Evolutionary conservation across 2,797 vertebrate genomes (phyloP), one percentile per base, ranked within the genome.

Genomic region (Luscinia megarhynchos): DNA sequence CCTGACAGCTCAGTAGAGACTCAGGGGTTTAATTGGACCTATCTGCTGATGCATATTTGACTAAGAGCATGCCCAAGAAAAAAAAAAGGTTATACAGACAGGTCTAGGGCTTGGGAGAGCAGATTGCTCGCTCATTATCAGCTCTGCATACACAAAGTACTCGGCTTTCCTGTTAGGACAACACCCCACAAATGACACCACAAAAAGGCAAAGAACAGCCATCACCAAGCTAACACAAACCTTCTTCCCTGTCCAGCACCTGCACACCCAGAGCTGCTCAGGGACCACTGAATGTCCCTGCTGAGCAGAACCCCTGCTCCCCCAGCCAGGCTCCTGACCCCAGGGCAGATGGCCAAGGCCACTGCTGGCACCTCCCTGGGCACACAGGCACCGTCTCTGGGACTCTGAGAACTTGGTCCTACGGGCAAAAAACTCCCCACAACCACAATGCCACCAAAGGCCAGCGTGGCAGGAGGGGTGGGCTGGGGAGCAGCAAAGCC

Each of bases 11-110:
- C 87, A 67, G 82, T 53, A 70, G 62, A 92, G 63, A 87, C 76
- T 88, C 45, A 6, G 46, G 58, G 32, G 51, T 93, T 95, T 95
- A 95, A 96, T 62, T 95, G 93, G 95, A 95, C 86, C 67, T 94
- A 89, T 85, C 62, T 78, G 78, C 79, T 79, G 70, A 81, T 81
- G 70, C n/a, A 22, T 64, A 84, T 78, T 93, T 90, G 86, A 93
- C 83, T 85, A 91, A 88, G 84, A 93, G 67, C 75, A 59, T 24
- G n/a, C 51, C 36, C 63, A 87, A 80, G 17, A 85, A 64, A 40
- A 57, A 48, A 27, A 13, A 4, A 67, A 51, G 12, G 54, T 38
- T 27, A 72, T 9, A 82, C 32, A 83, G 90, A 57, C 48, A 80
- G 38, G 75, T 89, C 67, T 50, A 41, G 4, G 12, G 73, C 41